Conservation (phyloP, 2,888 invertebrate genomes). For the Chymomyza procnemis region DNA sequence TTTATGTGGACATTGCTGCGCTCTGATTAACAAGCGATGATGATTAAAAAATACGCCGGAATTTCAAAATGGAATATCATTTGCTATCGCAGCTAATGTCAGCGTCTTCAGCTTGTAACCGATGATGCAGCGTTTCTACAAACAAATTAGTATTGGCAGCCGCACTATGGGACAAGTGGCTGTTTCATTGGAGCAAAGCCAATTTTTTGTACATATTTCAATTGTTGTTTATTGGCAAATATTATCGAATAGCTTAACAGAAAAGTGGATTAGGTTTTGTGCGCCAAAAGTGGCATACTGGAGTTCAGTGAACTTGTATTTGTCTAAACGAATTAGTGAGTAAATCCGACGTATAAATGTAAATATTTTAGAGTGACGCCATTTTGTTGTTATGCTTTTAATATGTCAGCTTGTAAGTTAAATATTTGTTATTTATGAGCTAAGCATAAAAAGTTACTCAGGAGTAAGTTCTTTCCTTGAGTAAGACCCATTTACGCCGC, state of each 20-base stretch:
- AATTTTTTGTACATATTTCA: background rate
- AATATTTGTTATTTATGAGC: too few relatives aligned
- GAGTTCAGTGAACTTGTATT: too few relatives aligned
- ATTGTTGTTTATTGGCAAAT: background rate
- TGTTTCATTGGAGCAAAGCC: background rate
- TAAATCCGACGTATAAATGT: too few relatives aligned
- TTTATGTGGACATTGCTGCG: background rate
- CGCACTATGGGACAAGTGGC: background rate
- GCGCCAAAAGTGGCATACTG: too few relatives aligned
- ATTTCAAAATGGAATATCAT: constrained; percentile 29
- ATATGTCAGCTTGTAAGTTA: too few relatives aligned
- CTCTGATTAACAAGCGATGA: constrained; percentile 60
- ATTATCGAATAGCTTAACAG: background rate
- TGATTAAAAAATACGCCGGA: constrained; percentile 47
- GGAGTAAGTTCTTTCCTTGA: too few relatives aligned
- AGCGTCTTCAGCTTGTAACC: background rate
- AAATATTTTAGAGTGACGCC: too few relatives aligned
- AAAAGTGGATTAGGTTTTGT: too few relatives aligned
- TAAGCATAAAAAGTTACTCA: too few relatives aligned
- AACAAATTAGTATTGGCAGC: background rate
- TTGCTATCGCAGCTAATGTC: background rate
- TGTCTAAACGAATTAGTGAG: too few relatives aligned
- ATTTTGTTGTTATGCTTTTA: too few relatives aligned
- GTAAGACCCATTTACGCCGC: too few relatives aligned
- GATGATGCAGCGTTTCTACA: background rate